Evolutionary conservation across 2,797 vertebrate species (phyloP), one percentile per base, ranked within the genome.

Genomic region (Arvicola amphibius): DNA sequence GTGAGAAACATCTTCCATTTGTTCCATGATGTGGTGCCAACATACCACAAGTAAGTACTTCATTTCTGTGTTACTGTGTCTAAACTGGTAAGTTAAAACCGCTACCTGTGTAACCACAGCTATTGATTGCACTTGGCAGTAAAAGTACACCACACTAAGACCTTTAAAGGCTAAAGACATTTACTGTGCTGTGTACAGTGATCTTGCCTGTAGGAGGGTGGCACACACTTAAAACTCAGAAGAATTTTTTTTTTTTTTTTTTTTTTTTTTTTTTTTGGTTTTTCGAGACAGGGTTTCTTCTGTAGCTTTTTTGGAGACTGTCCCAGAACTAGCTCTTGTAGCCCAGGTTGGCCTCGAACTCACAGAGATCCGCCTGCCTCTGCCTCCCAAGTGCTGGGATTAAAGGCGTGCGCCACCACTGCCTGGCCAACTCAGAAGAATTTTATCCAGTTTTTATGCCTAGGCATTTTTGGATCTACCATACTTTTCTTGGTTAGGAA

Each of bases 1-100:
- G 99, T 99, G 79, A 98, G 99, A 97, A 99, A 99, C 97, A 99
- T 99, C 96, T 99, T 99, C 98, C 99, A 99, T 97, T 98, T 99
- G 53, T 99, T 99, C 98, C 99, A 99, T 16, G 99, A 99, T 65
- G 99, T 99, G 0, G 99, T 99, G n/a, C 99, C 99, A 17, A 99
- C 99, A 0, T 99, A 99, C 98, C 99, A 99, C 98, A 99, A 99
- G 99, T 99, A 98, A 99, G 99, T 97, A 0, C 86, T 32, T 94
- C 23, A 6, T 59, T 88, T 92, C 46, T 91, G 3, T 61, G 6
- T 73, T 37, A 37, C 19, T 40, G 3, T 80, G 23, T 80, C 46
- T 88, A 27, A 95, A 92, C 74, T 90, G 34, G 76, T 87, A 88
- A 7, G 67, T 94, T 53, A 59, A 48, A 92, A 11, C 25, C 14